Evolutionary conservation across 2,113 vertebrate genomes (phyloP).

Genomic region (Myotis davidii): DNA sequence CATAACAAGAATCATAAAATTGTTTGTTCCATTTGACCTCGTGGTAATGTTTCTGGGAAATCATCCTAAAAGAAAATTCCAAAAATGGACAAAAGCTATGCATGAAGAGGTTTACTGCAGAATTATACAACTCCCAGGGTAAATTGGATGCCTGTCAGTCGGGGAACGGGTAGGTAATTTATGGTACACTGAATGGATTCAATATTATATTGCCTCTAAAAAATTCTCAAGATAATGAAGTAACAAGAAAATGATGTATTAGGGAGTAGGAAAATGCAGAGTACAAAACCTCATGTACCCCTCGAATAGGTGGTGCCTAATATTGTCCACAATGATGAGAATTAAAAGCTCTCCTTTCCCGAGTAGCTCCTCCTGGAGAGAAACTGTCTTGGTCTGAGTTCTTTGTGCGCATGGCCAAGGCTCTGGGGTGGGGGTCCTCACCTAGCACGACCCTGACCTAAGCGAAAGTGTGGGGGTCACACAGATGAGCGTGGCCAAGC

Average conservation of each 20-base stretch:
- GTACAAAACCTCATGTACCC: accelerated
- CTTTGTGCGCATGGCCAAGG: accelerated
- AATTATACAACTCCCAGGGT: not conserved
- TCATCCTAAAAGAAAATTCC: constrained; percentile 49
- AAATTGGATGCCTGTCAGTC: not conserved
- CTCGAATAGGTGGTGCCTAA: accelerated
- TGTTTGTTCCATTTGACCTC: constrained; percentile 62
- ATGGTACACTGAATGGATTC: accelerated
- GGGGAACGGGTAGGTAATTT: not conserved
- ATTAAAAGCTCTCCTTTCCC: accelerated
- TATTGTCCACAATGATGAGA: not conserved
- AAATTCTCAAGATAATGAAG: not conserved
- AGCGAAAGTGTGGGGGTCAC: not conserved
- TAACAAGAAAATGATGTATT: not conserved
- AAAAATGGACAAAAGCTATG: constrained; percentile 38
- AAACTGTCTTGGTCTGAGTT: not conserved
- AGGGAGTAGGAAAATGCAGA: not conserved
- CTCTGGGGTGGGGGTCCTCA: not conserved
- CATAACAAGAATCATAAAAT: not conserved
- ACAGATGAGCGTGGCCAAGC: accelerated
- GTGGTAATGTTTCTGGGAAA: constrained; percentile 66
- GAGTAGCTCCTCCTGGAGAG: not conserved
- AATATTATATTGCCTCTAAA: not conserved
- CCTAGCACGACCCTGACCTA: accelerated
- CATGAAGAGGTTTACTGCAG: not conserved